Conservation (phyloP, 2,797 vertebrate species). For the Pempheris klunzingeri region DNA sequence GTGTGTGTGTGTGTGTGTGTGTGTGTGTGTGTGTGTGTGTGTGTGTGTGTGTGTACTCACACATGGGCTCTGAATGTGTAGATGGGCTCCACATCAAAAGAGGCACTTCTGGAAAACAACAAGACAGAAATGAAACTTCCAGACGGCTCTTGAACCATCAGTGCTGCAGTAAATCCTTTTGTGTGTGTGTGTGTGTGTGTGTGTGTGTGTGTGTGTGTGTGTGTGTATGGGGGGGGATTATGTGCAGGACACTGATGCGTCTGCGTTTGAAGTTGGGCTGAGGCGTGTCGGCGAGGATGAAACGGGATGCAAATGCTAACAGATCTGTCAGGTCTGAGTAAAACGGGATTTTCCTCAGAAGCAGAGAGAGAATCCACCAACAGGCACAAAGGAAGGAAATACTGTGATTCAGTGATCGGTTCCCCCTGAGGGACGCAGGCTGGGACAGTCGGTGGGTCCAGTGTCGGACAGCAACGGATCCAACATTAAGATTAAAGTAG, state of each 20-base stretch:
- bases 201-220: too few species aligned
- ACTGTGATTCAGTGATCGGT: too few species aligned
- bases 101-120: slow-evolving; percentile 93
- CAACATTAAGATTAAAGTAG: too few species aligned
- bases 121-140: background rate
- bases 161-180: too few species aligned
- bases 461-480: too few species aligned
- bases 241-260: background rate
- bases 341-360: slow-evolving; percentile 23
- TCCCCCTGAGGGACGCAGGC: too few species aligned
- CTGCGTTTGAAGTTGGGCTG: slow-evolving; percentile 9
- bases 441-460: too few species aligned
- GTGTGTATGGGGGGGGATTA: slow-evolving; percentile 33
- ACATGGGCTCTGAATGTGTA: slow-evolving; percentile 98
- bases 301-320: slow-evolving; percentile 50
- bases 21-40: slow-evolving; percentile 13
- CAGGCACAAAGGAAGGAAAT: too few species aligned
- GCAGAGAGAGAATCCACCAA: slow-evolving; percentile 4
- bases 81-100: slow-evolving; percentile 98
- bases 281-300: background rate
- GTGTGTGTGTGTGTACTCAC: slow-evolving; percentile 86
- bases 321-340: background rate
- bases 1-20: slow-evolving; percentile 13
- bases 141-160: background rate
- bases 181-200: too few species aligned